Evolutionary conservation across 2,888 invertebrate genomes (phyloP), one percentile per base, ranked within the genome.

Genomic region (Andrena bicolor): DNA sequence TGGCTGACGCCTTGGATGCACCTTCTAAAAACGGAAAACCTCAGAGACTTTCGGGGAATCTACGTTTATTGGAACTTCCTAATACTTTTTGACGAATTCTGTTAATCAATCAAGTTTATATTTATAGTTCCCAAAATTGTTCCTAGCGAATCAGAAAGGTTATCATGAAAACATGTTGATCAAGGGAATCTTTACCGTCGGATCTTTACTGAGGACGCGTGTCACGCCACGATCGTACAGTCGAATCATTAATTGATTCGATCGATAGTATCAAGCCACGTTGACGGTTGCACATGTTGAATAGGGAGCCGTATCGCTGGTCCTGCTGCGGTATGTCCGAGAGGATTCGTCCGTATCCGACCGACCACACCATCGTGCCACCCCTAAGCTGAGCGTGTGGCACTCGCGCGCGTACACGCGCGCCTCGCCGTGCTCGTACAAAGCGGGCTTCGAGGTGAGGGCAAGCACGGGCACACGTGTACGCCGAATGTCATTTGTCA

Each of bases 201-300:
- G 4, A 26, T 20, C 10, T 8, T 23, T 56, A 26, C 7, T 1
- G 56, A 26, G 69, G 68, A 66, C 81, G 82, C 83, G 86, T 85
- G 81, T 86, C 86, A 84, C 81, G 71, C 51, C 68, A 79, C 81
- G 89, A 91, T 90, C 86, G 86, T 80, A 88, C 90, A 90, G 92
- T 92, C 90, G 91, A 92, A 92, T 91, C 89, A 93, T 92, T 90
- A 91, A 93, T 93, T 90, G 93, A 93, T 92, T 92, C 91, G 92
- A 93, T 92, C 91, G 93, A 93, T 93, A 85, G 92, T 91, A 92
- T 92, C 91, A 89, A 85, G 81, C 87, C 84, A 91, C 91, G 92
- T 91, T 92, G 93, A 93, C 91, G 91, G 88, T 92, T 92, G 91
- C 91, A 91, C 92, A 92, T 91, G 93, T 92, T 92, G 93, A 92